Conservation (phyloP, 2,888 invertebrate genomes). For the Dendrolimus pini region DNA sequence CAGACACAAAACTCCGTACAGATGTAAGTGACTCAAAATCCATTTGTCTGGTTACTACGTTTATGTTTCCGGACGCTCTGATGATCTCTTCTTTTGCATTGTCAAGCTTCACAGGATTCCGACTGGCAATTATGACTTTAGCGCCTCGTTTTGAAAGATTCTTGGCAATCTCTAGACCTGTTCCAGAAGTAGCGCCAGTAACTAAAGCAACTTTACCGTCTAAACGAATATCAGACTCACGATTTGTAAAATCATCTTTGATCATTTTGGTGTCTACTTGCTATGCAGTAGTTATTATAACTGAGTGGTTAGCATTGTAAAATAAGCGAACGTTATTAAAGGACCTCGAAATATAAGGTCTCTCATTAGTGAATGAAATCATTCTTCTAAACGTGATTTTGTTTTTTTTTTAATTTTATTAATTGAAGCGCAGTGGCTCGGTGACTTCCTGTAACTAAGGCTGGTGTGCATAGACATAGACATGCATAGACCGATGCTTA, state of each 20-base stretch:
- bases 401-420: too few species aligned
- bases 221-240: conserved; percentile 34
- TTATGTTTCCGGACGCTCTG: conserved; percentile 26
- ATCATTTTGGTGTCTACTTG: conserved; percentile 17
- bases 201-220: conserved; percentile 55
- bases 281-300: conserved; percentile 6
- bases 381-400: too few species aligned
- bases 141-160: conserved; percentile 69
- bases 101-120: conserved; percentile 44
- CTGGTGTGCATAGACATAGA: too few species aligned
- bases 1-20: conserved; percentile 75
- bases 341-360: background rate
- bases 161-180: conserved; percentile 50
- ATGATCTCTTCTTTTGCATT: conserved; percentile 32
- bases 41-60: conserved; percentile 46
- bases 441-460: too few species aligned
- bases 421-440: too few species aligned
- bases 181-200: conserved; percentile 53
- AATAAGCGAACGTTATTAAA: background rate
- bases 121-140: conserved; percentile 73
- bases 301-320: conserved; percentile 9
- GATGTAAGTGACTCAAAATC: conserved; percentile 71
- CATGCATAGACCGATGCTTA: too few species aligned
- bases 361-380: too few species aligned
- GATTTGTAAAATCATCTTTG: conserved; percentile 37